phyloP scores from a whole-genome alignment of 2,888 invertebrate genomes.

The Julus scandinavius region DNA sequence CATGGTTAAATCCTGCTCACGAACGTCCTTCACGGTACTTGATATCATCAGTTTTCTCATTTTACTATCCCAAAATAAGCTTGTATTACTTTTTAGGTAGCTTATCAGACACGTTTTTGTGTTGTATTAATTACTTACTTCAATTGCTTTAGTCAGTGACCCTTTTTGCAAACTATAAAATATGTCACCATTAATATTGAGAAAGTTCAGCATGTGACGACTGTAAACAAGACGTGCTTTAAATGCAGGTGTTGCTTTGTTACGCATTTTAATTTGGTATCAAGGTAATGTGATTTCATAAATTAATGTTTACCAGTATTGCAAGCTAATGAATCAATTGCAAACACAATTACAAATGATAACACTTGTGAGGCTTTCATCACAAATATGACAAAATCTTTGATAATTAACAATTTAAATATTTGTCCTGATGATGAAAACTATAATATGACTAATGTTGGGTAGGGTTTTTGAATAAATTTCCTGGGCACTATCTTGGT shows the following conservation, averaged over 20 bases:
- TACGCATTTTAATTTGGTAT: not conserved
- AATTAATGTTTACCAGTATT: no score
- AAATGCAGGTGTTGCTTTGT: not conserved
- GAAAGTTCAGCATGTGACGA: not conserved
- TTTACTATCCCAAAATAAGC: not conserved
- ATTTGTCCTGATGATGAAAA: not conserved
- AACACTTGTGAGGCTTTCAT: no score
- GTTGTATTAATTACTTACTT: not conserved
- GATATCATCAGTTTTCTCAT: not conserved
- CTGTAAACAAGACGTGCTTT: not conserved
- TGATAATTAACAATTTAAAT: no score
- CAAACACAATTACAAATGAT: no score
- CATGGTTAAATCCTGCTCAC: constrained; percentile 8
- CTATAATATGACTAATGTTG: not conserved
- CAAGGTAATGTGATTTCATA: not conserved
- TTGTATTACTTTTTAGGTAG: not conserved
- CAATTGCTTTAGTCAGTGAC: not conserved
- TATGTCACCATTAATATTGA: not conserved
- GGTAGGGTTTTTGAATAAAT: no score
- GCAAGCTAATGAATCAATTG: no score
- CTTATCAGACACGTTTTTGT: not conserved
- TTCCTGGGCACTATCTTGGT: not conserved
- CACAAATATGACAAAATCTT: no score
- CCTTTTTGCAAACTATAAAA: not conserved
- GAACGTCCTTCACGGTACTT: not conserved